phyloP scores from a whole-genome alignment of 2,113 vertebrate species.

The Tauraco erythrolophus region DNA sequence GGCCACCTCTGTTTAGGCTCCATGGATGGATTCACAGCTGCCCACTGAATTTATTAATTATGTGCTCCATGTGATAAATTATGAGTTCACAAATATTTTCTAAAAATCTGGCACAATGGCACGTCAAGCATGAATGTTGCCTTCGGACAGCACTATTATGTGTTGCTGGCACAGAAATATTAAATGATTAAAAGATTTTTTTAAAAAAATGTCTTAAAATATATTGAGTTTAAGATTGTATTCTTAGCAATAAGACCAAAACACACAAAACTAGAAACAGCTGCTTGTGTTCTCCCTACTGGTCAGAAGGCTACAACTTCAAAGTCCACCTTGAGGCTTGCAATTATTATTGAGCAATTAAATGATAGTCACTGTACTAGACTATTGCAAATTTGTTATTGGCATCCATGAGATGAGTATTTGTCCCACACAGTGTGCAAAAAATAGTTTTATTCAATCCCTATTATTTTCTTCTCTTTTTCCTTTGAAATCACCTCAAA shows the following conservation, averaged over 20 bases:
- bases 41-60: background rate
- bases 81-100: background rate
- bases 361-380: background rate
- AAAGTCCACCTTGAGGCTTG: background rate
- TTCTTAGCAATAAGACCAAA: background rate
- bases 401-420: background rate
- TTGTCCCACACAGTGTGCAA: background rate
- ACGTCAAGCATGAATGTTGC: background rate
- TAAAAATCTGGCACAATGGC: background rate
- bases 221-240: accelerated
- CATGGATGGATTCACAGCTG: background rate
- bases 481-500: background rate
- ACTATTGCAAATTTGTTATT: background rate
- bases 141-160: background rate
- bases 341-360: background rate
- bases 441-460: background rate
- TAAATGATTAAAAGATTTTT: background rate
- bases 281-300: background rate
- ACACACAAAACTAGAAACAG: background rate
- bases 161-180: background rate
- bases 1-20: background rate
- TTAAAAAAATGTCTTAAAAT: background rate
- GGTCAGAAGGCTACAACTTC: background rate
- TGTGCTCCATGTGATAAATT: background rate
- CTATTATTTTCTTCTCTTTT: background rate